Base-by-base conservation (phyloP, 1,140 invertebrate genomes). In the Sarcophaga peregrina region DNA sequence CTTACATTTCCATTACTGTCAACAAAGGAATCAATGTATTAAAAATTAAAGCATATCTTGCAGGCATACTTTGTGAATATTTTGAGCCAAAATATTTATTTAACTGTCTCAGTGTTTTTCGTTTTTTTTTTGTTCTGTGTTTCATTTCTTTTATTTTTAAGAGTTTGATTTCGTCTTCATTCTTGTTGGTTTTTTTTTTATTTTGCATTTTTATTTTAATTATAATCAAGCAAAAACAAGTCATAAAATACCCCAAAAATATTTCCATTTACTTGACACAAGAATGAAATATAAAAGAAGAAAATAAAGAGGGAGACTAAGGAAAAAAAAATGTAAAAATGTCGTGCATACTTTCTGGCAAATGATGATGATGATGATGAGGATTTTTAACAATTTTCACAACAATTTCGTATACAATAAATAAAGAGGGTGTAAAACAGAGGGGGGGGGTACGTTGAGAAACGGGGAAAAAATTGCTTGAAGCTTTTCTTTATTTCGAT, bases 1-100 rank as follows among this genome's bases (percentile, higher is more conserved):
- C 52, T 58, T 58, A 13, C 52, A 9, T 13, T 58, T 13, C n/a
- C n/a, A 13, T 58, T 6, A 15, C n/a, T 58, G 52, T 58, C 25
- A 4, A 13, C 11, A 58, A 13, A 58, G 9, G n/a, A 15, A 58
- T 58, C 52, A 58, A 58, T 58, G 52, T 58, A 58, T 58, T 58
- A 58, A 58, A 58, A 58, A 58, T 58, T 7, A 58, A 58, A 58
- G 52, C 52, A 58, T 58, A 58, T 58, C 52, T 58, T 10, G 52
- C 52, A 58, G 52, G 52, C 52, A 58, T 58, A 58, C 52, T 58
- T 58, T 11, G n/a, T 5, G n/a, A 58, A 58, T 10, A 58, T 58
- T n/a, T 58, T 58, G 9, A 58, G 11, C 5, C 11, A 58, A 58
- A 58, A 58, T 58, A 13, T 58, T 58, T 58, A 58, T 58, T 58